phyloP scores from a whole-genome alignment of 2,888 invertebrate genomes.

The Philereme vetulata region DNA sequence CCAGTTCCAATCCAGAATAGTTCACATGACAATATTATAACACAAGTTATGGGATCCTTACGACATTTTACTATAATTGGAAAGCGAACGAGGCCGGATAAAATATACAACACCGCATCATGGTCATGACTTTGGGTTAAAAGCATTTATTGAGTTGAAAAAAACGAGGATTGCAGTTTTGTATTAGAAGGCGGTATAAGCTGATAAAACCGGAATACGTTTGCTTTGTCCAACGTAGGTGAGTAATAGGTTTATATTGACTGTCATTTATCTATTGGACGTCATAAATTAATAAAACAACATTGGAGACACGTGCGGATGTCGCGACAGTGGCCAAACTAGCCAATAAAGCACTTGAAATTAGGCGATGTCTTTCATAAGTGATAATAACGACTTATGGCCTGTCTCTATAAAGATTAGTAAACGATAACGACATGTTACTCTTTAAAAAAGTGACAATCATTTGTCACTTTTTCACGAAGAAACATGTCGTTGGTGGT shows the following conservation, averaged over 20 bases:
- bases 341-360: conserved; percentile 19
- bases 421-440: neutral
- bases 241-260: conserved; percentile 20
- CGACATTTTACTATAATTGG: conserved; percentile 43
- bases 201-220: conserved; percentile 7
- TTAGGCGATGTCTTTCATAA: conserved; percentile 5
- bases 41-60: conserved; percentile 6
- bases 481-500: no score
- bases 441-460: neutral
- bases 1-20: neutral
- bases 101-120: conserved; percentile 8
- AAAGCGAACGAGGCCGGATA: conserved; percentile 43
- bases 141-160: neutral
- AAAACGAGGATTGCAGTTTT: neutral
- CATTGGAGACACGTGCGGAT: conserved; percentile 23
- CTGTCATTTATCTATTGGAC: conserved; percentile 29
- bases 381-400: neutral
- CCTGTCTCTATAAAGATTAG: no score
- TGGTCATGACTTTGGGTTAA: neutral
- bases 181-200: conserved; percentile 6
- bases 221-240: conserved; percentile 15
- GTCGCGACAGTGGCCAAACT: neutral
- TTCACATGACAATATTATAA: neutral
- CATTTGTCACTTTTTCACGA: no score
- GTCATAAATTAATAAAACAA: conserved; percentile 28